Conservation (phyloP, 2,888 invertebrate genomes). For the Drosophila putrida region DNA sequence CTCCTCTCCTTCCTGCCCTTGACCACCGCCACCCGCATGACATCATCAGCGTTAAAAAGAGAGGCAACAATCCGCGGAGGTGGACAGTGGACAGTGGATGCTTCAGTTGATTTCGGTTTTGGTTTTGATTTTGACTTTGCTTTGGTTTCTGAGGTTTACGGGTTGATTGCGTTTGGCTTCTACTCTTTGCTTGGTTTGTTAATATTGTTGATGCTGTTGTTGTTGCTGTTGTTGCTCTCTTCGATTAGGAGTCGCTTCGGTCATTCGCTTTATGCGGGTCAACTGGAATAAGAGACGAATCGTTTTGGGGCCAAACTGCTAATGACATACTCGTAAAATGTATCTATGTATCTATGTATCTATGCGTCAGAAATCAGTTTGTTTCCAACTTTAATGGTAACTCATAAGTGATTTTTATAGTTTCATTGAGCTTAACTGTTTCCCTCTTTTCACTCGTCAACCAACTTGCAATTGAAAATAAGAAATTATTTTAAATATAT, state of each 20-base stretch:
- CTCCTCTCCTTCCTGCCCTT: neutral
- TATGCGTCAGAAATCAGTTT: conserved; percentile 46
- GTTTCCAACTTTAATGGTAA: conserved; percentile 9
- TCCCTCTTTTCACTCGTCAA: neutral
- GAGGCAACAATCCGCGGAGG: conserved; percentile 54
- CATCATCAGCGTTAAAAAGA: conserved; percentile 65
- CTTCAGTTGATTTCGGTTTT: conserved; percentile 44
- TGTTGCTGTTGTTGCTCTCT: conserved; percentile 13
- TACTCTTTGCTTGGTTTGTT: conserved; percentile 34
- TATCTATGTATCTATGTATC: too few species aligned
- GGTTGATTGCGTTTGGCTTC: conserved; percentile 53
- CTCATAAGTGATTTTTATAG: conserved; percentile 4
- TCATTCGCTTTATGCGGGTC: conserved; percentile 62
- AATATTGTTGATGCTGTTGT: conserved; percentile 26
- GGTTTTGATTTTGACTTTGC: conserved; percentile 40
- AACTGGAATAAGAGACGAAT: conserved; percentile 17
- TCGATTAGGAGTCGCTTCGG: conserved; percentile 32
- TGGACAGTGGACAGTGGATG: conserved; percentile 64
- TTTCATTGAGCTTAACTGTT: conserved; percentile 13
- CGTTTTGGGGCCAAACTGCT: conserved; percentile 20
- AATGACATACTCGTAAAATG: conserved; percentile 35
- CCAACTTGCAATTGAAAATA: conserved; percentile 6
- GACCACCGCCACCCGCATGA: conserved; percentile 52
- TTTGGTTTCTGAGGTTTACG: conserved; percentile 54
- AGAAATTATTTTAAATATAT: conserved; percentile 38